A percentile compares a stretch with the other conserved stretches of the same genome.
phyloP scores from a whole-genome alignment of 1,140 invertebrate species.

The Bombus haemorrhoidalis region DNA sequence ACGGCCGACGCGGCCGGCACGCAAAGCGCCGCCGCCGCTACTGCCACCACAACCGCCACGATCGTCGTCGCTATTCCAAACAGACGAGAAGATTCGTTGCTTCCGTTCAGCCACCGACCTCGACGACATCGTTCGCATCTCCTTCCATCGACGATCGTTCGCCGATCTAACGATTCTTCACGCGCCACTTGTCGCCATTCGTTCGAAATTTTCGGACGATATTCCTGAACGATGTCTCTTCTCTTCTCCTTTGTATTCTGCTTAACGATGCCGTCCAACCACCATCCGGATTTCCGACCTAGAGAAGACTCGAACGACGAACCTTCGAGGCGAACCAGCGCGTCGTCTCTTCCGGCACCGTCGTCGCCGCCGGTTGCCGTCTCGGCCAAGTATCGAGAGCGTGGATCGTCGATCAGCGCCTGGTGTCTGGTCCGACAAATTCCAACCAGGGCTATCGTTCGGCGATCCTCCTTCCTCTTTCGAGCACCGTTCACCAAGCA shows the following conservation, averaged over 20 bases:
- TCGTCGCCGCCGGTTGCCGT: neutral
- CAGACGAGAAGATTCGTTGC: neutral
- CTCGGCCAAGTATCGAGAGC: neutral
- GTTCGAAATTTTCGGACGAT: neutral
- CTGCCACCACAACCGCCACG: conserved; percentile 9
- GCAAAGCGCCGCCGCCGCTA: conserved; percentile 13
- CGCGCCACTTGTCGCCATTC: neutral
- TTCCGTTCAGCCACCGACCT: neutral
- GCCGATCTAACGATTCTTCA: neutral
- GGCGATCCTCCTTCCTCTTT: neutral
- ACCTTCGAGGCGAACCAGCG: neutral
- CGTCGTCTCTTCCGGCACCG: neutral
- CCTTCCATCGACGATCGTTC: neutral
- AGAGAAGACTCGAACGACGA: neutral
- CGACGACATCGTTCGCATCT: neutral
- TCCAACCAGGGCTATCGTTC: neutral
- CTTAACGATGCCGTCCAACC: neutral
- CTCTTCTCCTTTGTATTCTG: too few species aligned
- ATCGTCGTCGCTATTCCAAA: conserved; percentile 8
- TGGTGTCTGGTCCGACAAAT: neutral
- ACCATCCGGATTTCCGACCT: neutral
- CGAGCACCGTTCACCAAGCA: neutral
- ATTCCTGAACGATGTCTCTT: neutral
- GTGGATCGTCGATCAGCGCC: neutral
- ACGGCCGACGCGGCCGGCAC: conserved; percentile 6